Conservation (phyloP, 2,113 vertebrate species). For the Nasalis larvatus region DNA sequence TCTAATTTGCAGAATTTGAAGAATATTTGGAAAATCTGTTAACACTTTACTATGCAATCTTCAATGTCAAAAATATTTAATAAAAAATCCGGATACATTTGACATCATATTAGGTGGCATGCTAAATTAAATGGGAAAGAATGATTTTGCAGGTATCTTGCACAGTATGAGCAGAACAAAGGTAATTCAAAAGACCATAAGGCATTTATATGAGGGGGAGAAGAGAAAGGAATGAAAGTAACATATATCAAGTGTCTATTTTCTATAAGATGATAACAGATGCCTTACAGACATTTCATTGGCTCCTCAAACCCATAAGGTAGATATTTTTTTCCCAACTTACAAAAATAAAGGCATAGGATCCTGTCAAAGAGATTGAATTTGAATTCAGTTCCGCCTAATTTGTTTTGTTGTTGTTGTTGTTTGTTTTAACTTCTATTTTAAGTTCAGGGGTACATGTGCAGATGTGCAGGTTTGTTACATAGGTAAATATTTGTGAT, state of each 20-base stretch:
- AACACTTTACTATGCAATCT: neutral
- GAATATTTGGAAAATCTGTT: neutral
- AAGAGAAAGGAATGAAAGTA: neutral
- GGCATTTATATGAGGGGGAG: neutral
- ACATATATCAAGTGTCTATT: neutral
- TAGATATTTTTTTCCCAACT: neutral
- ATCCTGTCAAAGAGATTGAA: neutral
- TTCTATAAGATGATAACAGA: neutral
- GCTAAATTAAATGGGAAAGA: neutral
- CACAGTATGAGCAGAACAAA: neutral
- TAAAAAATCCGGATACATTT: conserved; percentile 5
- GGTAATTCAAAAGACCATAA: neutral
- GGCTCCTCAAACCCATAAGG: neutral
- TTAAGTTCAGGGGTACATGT: too few relatives aligned
- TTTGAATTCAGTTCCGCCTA: neutral
- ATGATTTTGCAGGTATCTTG: neutral
- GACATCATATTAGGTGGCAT: neutral
- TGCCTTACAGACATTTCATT: neutral
- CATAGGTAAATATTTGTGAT: too few relatives aligned
- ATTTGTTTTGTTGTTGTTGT: neutral
- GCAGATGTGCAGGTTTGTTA: too few relatives aligned
- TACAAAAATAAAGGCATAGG: neutral
- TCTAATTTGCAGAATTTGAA: neutral
- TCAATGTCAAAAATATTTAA: neutral
- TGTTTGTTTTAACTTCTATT: too few relatives aligned